A percentile compares a stretch with the other conserved stretches of the same genome.
Conservation (phyloP, 2,797 vertebrate genomes). For the Pitangus sulphuratus region DNA sequence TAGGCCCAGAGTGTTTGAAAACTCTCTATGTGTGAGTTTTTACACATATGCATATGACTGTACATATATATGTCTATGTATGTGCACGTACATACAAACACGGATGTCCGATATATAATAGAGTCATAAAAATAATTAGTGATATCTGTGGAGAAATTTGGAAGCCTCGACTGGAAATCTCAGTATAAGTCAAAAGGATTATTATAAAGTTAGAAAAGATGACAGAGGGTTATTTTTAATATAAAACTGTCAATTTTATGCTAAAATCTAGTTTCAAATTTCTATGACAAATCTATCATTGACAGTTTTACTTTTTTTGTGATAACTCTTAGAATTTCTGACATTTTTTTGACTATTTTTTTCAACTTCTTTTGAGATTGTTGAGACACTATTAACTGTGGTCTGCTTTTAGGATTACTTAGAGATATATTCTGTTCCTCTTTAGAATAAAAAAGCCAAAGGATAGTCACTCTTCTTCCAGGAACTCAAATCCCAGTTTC, state of each 20-base stretch:
- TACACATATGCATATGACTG: not conserved
- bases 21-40: not conserved
- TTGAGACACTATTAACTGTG: constrained; percentile 16
- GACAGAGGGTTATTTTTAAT: not conserved
- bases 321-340: constrained; percentile 37
- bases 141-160: not conserved
- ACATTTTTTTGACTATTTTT: constrained; percentile 26
- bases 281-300: constrained; percentile 16
- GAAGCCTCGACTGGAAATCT: constrained; percentile 1
- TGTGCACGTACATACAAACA: not conserved
- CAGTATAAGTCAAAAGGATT: not conserved
- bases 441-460: not conserved
- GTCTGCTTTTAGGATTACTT: constrained; percentile 19
- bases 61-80: not conserved
- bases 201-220: constrained; percentile 31
- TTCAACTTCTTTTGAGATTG: constrained; percentile 11
- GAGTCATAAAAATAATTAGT: not conserved
- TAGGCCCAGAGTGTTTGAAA: not conserved
- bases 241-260: constrained; percentile 19
- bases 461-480: constrained; percentile 4
- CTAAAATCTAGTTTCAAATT: constrained; percentile 30
- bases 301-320: constrained; percentile 29
- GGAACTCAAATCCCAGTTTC: constrained; percentile 28
- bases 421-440: not conserved
- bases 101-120: not conserved